These are phyloP conservation scores for Romanogobio albipinnatus DNA, from an alignment of 2,113 vertebrate genomes.

Conservation along the genomic window DNA sequence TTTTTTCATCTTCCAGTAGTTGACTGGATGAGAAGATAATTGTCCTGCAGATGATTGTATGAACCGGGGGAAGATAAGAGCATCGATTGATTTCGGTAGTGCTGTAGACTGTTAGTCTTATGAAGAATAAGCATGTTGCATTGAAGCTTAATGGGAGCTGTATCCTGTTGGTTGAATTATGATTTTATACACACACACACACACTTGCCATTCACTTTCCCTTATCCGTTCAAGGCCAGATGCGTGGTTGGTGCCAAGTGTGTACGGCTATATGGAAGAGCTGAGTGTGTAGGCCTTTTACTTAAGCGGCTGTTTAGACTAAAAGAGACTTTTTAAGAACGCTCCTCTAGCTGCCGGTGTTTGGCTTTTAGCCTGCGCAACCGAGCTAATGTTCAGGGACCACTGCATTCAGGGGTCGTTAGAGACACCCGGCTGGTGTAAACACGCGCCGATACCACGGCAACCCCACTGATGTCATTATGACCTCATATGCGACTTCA, in stretches of 20 bases:
- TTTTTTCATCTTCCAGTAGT: slow-evolving; percentile 41
- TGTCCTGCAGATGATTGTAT: slow-evolving; percentile 38
- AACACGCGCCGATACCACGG: slow-evolving; percentile 38
- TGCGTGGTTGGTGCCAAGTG: slow-evolving; percentile 28
- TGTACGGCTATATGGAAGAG: slow-evolving; percentile 40
- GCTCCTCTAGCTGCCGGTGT: slow-evolving; percentile 31
- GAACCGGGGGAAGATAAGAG: background rate
- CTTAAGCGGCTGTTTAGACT: slow-evolving; percentile 40
- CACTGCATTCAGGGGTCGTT: background rate
- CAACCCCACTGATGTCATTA: slow-evolving; percentile 49
- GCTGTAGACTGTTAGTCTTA: background rate
- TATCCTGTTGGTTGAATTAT: slow-evolving; percentile 26
- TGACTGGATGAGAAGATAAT: slow-evolving; percentile 23
- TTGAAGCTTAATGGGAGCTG: slow-evolving; percentile 2
- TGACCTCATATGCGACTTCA: slow-evolving; percentile 50
- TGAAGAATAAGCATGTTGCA: slow-evolving; percentile 7
- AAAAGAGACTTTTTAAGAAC: slow-evolving; percentile 42
- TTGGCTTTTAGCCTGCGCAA: background rate
- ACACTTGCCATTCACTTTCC: background rate
- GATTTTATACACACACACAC: slow-evolving; percentile 18
- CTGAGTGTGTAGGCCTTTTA: slow-evolving; percentile 49
- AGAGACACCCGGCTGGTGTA: slow-evolving; percentile 41
- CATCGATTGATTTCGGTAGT: slow-evolving; percentile 25
- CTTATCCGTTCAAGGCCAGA: background rate
- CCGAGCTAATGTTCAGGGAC: background rate